These are phyloP conservation scores for Jordanella pulchra DNA, from an alignment of 2,797 vertebrate species.

Conservation along the genomic window DNA sequence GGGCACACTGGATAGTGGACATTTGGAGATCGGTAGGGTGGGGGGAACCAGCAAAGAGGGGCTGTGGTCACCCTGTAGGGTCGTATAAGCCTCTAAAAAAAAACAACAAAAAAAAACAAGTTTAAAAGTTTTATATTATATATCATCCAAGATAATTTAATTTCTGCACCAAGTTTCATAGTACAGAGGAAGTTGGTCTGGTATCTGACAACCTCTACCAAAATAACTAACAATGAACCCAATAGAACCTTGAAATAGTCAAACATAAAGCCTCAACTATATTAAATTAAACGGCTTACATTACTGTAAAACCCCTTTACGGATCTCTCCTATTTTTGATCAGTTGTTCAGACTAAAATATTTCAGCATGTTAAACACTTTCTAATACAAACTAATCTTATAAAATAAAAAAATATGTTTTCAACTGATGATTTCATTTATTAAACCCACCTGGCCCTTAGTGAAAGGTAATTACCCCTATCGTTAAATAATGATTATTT, in stretches of 20 bases:
- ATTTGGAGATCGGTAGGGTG: slow-evolving; percentile 89
- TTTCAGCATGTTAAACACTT: no score
- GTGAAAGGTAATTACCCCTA: background rate
- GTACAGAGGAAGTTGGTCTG: background rate
- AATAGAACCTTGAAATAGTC: background rate
- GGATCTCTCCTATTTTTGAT: background rate
- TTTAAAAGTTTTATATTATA: no score
- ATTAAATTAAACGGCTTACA: background rate
- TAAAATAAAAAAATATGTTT: background rate
- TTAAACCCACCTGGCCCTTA: background rate
- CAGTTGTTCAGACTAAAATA: background rate
- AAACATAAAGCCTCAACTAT: background rate
- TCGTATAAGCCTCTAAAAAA: slow-evolving; percentile 82
- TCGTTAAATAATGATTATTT: background rate
- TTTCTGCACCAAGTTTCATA: background rate
- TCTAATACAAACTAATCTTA: no score
- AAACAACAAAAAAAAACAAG: no score
- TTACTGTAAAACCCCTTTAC: background rate
- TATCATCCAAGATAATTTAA: background rate
- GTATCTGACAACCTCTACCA: background rate
- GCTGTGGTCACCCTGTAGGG: slow-evolving; percentile 90
- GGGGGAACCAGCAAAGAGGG: slow-evolving; percentile 88
- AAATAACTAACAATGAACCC: background rate
- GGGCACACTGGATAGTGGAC: slow-evolving; percentile 89
- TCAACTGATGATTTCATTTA: background rate